Percentiles rank a stretch among this genome's conserved stretches.
Evolutionary conservation across 2,113 vertebrate species (phyloP).

Genomic region (Micromys minutus): DNA sequence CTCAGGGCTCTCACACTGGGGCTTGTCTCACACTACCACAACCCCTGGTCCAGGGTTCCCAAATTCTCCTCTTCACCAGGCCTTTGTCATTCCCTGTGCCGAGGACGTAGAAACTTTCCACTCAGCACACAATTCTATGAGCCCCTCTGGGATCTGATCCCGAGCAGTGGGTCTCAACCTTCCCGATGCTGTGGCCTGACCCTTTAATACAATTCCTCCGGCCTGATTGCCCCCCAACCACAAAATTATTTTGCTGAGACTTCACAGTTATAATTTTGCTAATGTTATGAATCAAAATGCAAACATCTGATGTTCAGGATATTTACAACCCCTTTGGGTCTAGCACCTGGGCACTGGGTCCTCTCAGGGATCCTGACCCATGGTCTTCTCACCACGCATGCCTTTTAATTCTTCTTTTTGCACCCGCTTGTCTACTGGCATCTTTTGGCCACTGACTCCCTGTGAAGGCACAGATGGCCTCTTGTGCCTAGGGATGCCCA

Average conservation of each 20-base stretch:
- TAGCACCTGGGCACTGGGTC: neutral
- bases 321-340: neutral
- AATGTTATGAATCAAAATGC: neutral
- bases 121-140: fast-evolving
- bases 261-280: neutral
- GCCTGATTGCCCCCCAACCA: neutral
- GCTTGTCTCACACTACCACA: fast-evolving
- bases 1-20: neutral
- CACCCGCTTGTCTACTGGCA: neutral
- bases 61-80: neutral
- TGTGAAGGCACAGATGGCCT: neutral
- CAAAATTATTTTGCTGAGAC: neutral
- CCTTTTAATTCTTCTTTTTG: neutral
- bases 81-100: fast-evolving
- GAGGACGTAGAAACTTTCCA: neutral
- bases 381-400: neutral
- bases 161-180: neutral
- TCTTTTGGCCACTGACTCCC: neutral
- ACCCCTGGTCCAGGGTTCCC: neutral
- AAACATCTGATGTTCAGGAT: neutral
- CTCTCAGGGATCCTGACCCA: neutral
- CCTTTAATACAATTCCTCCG: too few species aligned
- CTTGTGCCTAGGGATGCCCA: too few species aligned
- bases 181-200: too few species aligned
- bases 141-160: neutral